Evolutionary conservation across 2,113 vertebrate species (phyloP).

Genomic region (human): GRCh38 chr17:72383501-72384000

Average conservation of each 20-base stretch:
- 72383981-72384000: not conserved
- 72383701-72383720: fast-evolving
- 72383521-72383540: conserved; percentile 1
- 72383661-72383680: not conserved
- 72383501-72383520: not conserved
- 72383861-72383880: not conserved
- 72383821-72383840: fast-evolving
- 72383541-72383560: not conserved
- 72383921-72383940: not conserved
- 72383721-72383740: not conserved
- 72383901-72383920: not conserved
- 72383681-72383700: no score
- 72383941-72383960: not conserved
- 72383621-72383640: not conserved
- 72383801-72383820: no score
- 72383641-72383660: not conserved
- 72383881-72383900: not conserved
- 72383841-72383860: not conserved
- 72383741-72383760: not conserved
- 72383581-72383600: not conserved
- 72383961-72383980: not conserved
- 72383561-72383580: not conserved
- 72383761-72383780: not conserved
- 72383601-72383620: not conserved
- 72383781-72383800: not conserved